Base-by-base conservation (phyloP, 2,888 invertebrate genomes). In the Agrotis segetum region DNA sequence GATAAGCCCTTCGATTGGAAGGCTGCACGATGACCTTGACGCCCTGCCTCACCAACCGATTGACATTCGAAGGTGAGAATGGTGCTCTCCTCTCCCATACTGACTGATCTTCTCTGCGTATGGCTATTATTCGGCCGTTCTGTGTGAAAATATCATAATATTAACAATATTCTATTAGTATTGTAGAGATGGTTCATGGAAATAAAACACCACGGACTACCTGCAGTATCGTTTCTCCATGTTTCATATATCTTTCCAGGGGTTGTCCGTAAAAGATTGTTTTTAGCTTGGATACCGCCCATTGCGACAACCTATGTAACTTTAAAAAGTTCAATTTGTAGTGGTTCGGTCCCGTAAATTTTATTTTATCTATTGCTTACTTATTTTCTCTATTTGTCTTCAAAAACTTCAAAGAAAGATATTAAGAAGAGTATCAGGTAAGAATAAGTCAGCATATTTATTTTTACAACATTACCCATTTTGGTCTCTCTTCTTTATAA, bases 21-120 rank as follows among this genome's bases (percentile, higher is more conserved):
- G 99, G 99, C 90, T 99, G 99, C 0, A 99, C 99, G 62, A 99
- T 98, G 62, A 99, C 99, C 92, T 98, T 98, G 56, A 99, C 98
- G 4, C 99, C 99, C 85, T 98, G 97, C 81, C 98, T 97, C 29
- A 99, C 98, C 83, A 99, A 96, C 82, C 98, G 97, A 85, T 98
- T 97, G 11, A 99, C 99, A 90, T 99, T 99, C 34, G 97, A 93
- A 0, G 99, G 99, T 0, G 99, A 98, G 80, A 99, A 97, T 0
- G 99, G 99, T 0, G 99, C 99, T 74, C 99, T 96, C 78, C 99
- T 96, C 92, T 99, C 99, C 99, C 99, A 99, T 90, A 99, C 99
- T 86, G 99, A 98, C 91, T 99, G 99, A 93, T 99, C 99, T 93
- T 99, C 99, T 66, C 99, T 96, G 19, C 99, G 97, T 84, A 99